Evolutionary conservation across 1,140 invertebrate species (phyloP).

Genomic region (Plectus sambesii): DNA sequence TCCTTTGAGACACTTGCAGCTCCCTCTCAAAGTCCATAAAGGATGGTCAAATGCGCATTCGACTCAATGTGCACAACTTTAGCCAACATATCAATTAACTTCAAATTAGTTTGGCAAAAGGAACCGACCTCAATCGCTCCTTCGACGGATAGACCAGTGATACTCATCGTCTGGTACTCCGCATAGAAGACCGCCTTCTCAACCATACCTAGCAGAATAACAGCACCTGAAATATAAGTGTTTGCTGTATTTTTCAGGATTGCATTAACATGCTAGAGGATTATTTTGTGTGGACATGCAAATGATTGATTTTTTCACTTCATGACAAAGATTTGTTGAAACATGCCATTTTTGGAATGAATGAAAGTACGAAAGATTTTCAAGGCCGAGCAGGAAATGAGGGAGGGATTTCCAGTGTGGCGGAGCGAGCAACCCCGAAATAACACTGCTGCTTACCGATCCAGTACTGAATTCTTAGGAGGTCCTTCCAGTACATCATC

Average conservation of each 20-base stretch:
- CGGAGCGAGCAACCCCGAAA: not conserved
- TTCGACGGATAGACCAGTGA: slow-evolving; percentile 56
- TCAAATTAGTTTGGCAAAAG: not conserved
- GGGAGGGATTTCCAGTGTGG: no score
- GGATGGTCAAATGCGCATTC: no score
- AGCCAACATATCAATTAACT: slow-evolving; percentile 4
- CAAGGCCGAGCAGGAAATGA: no score
- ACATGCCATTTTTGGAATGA: slow-evolving; percentile 5
- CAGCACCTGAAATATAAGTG: slow-evolving; percentile 24
- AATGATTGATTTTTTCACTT: not conserved
- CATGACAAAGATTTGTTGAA: slow-evolving; percentile 3
- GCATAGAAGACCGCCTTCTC: slow-evolving; percentile 73
- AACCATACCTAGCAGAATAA: slow-evolving; percentile 46
- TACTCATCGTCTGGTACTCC: slow-evolving; percentile 68
- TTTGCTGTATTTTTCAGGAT: slow-evolving; percentile 58
- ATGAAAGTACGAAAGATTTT: no score
- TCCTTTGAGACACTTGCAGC: not conserved
- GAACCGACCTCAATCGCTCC: slow-evolving; percentile 36
- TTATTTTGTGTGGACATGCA: slow-evolving; percentile 2
- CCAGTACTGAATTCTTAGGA: slow-evolving; percentile 88
- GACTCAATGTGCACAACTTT: slow-evolving; percentile 7
- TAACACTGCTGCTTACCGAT: slow-evolving; percentile 50
- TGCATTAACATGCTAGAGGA: slow-evolving; percentile 15
- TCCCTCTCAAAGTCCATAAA: no score
- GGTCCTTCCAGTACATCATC: slow-evolving; percentile 64